Conservation (phyloP, 2,797 vertebrate species). For the Malacoraja senta region DNA sequence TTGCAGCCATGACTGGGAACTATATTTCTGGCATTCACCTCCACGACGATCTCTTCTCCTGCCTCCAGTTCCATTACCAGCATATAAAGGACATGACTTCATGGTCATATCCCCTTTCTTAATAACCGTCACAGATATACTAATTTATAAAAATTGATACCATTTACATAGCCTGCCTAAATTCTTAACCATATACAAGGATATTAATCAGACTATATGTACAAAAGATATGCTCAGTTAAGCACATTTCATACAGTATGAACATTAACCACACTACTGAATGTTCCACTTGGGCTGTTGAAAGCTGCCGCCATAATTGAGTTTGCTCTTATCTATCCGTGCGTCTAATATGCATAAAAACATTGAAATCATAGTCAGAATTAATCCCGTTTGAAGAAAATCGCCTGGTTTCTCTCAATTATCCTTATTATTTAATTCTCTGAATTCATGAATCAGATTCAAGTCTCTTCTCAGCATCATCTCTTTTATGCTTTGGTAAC, state of each 20-base stretch:
- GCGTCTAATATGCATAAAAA: too few relatives aligned
- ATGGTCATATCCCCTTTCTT: neutral
- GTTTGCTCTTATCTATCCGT: neutral
- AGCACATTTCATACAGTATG: neutral
- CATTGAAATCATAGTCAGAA: too few relatives aligned
- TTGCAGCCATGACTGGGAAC: neutral
- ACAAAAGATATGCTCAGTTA: neutral
- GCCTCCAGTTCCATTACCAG: too few relatives aligned
- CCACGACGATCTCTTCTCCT: neutral
- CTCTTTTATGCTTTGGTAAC: neutral
- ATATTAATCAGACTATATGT: neutral
- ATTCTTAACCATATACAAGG: neutral
- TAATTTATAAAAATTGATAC: neutral
- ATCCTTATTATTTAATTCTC: neutral
- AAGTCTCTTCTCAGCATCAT: neutral
- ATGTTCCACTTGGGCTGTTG: neutral
- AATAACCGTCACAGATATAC: neutral
- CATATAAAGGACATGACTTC: too few relatives aligned
- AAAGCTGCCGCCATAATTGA: neutral
- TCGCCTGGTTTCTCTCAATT: neutral
- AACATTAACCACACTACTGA: neutral
- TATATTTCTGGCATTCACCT: neutral
- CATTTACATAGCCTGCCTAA: neutral
- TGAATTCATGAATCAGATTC: neutral
- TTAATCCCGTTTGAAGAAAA: neutral